phyloP scores from a whole-genome alignment of 2,888 invertebrate species.

The Leptinotarsa rubiginosa region DNA sequence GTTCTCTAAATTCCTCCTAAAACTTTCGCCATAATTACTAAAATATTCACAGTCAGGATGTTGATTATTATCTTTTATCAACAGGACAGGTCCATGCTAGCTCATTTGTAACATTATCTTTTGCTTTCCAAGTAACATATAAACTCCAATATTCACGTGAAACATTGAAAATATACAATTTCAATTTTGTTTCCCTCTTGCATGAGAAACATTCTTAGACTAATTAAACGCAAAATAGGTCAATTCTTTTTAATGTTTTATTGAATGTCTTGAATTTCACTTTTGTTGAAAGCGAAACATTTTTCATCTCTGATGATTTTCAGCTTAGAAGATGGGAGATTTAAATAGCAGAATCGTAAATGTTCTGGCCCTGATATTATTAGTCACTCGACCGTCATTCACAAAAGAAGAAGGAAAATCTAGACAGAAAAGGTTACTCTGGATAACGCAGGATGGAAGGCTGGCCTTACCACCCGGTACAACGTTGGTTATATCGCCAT shows the following conservation, averaged over 20 bases:
- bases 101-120: no score
- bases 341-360: slow-evolving; percentile 29
- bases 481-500: slow-evolving; percentile 81
- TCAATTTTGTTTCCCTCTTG: no score
- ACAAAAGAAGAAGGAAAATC: slow-evolving; percentile 69
- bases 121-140: no score
- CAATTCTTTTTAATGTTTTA: not conserved
- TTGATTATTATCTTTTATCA: no score
- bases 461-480: slow-evolving; percentile 88
- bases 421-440: slow-evolving; percentile 81
- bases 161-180: no score
- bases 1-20: no score
- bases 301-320: not conserved
- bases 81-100: no score
- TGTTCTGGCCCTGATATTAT: slow-evolving; percentile 32
- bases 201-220: no score
- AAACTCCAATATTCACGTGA: no score
- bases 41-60: no score
- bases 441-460: slow-evolving; percentile 88
- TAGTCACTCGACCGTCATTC: slow-evolving; percentile 45
- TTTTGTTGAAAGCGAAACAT: not conserved
- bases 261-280: not conserved
- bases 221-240: no score
- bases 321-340: slow-evolving; percentile 28
- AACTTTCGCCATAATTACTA: no score